Evolutionary conservation across 2,888 invertebrate species (phyloP).

Genomic region (Cordilura impudica): DNA sequence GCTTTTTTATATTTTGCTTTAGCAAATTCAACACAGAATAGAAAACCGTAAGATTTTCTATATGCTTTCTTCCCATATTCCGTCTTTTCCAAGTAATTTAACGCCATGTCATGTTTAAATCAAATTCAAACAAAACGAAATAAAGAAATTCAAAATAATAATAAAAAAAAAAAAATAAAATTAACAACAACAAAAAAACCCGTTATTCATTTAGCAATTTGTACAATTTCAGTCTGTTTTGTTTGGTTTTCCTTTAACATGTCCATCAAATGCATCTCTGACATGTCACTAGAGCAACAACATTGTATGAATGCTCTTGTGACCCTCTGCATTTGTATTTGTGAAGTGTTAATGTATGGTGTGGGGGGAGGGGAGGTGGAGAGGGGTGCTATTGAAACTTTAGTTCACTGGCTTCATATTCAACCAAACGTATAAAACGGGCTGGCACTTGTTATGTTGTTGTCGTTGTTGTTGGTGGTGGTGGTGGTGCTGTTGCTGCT

Average conservation of each 20-base stretch:
- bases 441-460: not conserved
- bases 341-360: no score
- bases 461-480: not conserved
- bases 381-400: not conserved
- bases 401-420: not conserved
- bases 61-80: no score
- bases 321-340: not conserved
- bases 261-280: constrained; percentile 56
- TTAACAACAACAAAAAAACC: not conserved
- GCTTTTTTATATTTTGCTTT: not conserved
- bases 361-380: no score
- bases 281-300: constrained; percentile 44
- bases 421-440: not conserved
- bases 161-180: constrained; percentile 18
- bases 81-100: constrained; percentile 50
- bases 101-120: constrained; percentile 54
- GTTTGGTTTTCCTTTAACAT: constrained; percentile 20
- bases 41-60: not conserved
- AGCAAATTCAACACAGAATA: not conserved
- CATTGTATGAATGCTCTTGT: not conserved
- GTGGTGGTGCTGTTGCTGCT: not conserved
- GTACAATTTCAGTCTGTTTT: not conserved
- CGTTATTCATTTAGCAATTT: constrained; percentile 36
- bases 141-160: constrained; percentile 11
- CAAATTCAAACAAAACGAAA: constrained; percentile 32